These are phyloP conservation scores for Lingula anatina DNA, from an alignment of 2,888 invertebrate species.

Conservation along the genomic window DNA sequence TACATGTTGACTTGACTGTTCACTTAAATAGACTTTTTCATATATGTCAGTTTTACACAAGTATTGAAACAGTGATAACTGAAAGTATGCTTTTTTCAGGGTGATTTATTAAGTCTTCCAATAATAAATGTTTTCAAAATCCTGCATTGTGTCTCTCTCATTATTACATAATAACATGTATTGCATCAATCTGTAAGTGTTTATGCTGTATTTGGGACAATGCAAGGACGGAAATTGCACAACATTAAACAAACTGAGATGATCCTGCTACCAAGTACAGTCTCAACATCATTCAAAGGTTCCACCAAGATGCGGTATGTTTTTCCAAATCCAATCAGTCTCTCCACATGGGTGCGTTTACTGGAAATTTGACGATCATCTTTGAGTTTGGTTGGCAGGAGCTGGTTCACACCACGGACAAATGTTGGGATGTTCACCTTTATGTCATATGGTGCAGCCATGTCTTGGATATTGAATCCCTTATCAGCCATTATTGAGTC, in stretches of 20 bases:
- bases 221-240: not conserved
- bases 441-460: conserved; percentile 14
- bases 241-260: not conserved
- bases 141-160: no score
- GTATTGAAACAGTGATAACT: no score
- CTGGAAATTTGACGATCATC: not conserved
- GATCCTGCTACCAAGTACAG: not conserved
- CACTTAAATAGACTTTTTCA: not conserved
- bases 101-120: no score
- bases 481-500: conserved; percentile 14
- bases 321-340: conserved; percentile 1
- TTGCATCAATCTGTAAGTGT: no score
- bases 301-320: not conserved
- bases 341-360: not conserved
- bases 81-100: no score
- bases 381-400: not conserved
- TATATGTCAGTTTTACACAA: no score
- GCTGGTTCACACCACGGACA: not conserved
- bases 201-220: not conserved
- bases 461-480: conserved; percentile 14
- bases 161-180: no score
- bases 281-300: not conserved
- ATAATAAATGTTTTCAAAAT: no score
- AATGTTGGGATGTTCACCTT: conserved; percentile 1
- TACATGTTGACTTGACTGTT: not conserved